phyloP scores from a whole-genome alignment of 2,888 invertebrate species.

The Herminia tarsipennalis region DNA sequence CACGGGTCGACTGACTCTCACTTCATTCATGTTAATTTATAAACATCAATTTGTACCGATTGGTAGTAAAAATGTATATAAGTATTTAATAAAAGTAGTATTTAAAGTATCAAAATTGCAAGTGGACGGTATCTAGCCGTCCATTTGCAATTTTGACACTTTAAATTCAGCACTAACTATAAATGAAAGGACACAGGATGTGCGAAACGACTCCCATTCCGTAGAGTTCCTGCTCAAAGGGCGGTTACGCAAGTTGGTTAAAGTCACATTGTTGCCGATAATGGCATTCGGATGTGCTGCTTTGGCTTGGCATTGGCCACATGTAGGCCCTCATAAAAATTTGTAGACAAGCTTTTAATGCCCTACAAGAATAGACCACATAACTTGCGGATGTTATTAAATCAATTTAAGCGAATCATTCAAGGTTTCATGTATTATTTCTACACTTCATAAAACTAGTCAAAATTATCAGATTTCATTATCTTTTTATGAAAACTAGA shows the following conservation, averaged over 20 bases:
- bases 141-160: background rate
- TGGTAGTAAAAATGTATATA: no score
- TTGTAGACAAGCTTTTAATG: conserved; percentile 41
- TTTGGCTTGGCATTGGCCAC: conserved; percentile 27
- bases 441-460: background rate
- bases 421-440: conserved; percentile 9
- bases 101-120: no score
- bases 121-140: no score
- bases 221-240: conserved; percentile 30
- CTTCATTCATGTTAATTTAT: no score
- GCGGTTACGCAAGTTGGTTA: conserved; percentile 44
- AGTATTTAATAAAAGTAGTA: no score
- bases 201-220: conserved; percentile 22
- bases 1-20: no score
- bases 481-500: no score
- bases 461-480: background rate
- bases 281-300: conserved; percentile 61
- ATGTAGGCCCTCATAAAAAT: conserved; percentile 35
- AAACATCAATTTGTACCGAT: no score
- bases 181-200: conserved; percentile 35
- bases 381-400: conserved; percentile 62
- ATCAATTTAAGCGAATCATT: conserved; percentile 29
- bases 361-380: conserved; percentile 49
- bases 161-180: conserved; percentile 5
- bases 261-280: conserved; percentile 46